A percentile compares a stretch with the other conserved stretches of the same genome.
phyloP scores from a whole-genome alignment of 2,113 vertebrate genomes.

The Psilopsiagon aymara region DNA sequence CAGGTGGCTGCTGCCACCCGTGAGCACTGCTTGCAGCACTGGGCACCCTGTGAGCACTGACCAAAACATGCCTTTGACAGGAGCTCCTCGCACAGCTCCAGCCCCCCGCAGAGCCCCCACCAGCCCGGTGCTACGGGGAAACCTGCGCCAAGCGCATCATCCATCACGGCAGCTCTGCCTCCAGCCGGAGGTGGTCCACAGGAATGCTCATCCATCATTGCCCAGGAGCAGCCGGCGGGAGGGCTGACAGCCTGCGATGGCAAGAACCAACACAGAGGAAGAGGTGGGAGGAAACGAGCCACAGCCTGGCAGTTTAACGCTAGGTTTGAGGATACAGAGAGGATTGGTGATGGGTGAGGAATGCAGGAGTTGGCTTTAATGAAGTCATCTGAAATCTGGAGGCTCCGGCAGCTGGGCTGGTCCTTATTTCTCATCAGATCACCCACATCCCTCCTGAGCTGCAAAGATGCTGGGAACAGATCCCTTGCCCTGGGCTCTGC shows the following conservation, averaged over 20 bases:
- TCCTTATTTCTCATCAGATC: background rate
- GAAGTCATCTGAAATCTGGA: background rate
- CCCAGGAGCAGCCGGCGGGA: background rate
- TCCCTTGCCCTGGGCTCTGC: background rate
- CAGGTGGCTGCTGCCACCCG: background rate
- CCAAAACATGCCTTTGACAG: background rate
- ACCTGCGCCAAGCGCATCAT: rapidly evolving
- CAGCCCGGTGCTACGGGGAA: background rate
- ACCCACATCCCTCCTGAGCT: background rate
- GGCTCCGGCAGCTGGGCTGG: background rate
- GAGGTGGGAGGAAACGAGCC: background rate
- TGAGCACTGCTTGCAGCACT: background rate
- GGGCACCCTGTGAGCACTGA: background rate
- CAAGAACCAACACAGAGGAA: background rate
- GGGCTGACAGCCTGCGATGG: background rate
- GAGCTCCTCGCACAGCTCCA: rapidly evolving
- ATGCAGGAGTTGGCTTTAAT: background rate
- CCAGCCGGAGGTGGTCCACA: background rate
- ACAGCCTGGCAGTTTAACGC: background rate
- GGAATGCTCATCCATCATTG: background rate
- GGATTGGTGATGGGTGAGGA: background rate
- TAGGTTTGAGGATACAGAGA: background rate
- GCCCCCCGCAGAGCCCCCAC: background rate
- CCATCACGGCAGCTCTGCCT: background rate
- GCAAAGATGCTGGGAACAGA: background rate